Evolutionary conservation across 2,797 vertebrate genomes (phyloP), one percentile per base, ranked within the genome.

Genomic region (Dallia pectoralis): DNA sequence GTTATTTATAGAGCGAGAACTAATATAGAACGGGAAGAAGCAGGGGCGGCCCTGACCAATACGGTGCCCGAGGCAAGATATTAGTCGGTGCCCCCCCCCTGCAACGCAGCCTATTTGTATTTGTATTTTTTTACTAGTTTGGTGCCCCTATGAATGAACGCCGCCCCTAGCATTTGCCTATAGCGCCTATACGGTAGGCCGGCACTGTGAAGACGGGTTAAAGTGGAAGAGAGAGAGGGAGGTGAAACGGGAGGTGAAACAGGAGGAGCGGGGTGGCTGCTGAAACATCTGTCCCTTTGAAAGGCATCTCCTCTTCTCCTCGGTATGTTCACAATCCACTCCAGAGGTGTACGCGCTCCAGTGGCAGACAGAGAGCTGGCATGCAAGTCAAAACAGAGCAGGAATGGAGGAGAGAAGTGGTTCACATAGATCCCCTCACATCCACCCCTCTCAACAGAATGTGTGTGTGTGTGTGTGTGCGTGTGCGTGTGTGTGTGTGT

Each of bases 271-370:
- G 25, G 64, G 30, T 72, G 40, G 15, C 30, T 75, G 79, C 72
- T 47, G 82, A 84, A 89, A 91, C 87, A 89, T 92, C 88, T 92
- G 91, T 89, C 87, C 85, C 67, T 88, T 91, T 90, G 87, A 90
- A 87, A 90, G 87, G 78, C 86, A 85, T 89, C 84, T 81, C 90
- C 84, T 89, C 4, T 81, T 90, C 83, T 89, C 4, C 74, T 77
- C 88, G 90, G 89, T 89, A 93, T 88, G 90, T 89, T 94, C 91
- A 91, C 88, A 91, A 92, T 90, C 92, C 88, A 91, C 87, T 88
- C 89, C 90, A 90, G 91, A 85, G 90, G 91, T 82, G 87, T 85
- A 74, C 86, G 90, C 82, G 88, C 84, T 92, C 92, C 89, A 91
- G 89, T 87, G 85, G 88, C 85, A 91, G 91, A 89, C 91, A 92